Percentiles rank a stretch among this genome's conserved stretches.
Conservation (phyloP, 2,113 vertebrate genomes). For the Hylia prasina region DNA sequence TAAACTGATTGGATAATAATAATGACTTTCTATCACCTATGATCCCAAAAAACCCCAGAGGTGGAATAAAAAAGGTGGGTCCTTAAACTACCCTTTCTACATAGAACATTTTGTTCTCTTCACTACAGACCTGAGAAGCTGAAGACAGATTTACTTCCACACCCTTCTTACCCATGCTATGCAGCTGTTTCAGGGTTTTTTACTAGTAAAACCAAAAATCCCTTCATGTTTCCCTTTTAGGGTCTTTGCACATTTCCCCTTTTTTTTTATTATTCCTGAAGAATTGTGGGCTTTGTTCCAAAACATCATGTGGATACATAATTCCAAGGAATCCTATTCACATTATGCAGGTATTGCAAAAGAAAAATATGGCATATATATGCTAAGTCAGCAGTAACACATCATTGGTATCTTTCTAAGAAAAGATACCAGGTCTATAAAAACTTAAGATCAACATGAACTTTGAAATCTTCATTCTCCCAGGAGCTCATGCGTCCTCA, state of each 20-base stretch:
- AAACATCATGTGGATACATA: slow-evolving; percentile 10
- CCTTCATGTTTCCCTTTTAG: not conserved
- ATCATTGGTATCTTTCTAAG: slow-evolving; percentile 31
- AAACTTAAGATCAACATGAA: slow-evolving; percentile 55
- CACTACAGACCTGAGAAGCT: not conserved
- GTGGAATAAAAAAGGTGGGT: not conserved
- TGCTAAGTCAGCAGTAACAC: slow-evolving; percentile 1
- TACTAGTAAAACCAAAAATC: not conserved
- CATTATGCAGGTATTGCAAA: slow-evolving; percentile 11
- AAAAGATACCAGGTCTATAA: slow-evolving; percentile 54
- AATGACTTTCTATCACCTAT: not conserved
- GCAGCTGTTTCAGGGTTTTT: not conserved
- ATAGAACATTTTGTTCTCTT: not conserved
- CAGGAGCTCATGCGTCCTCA: not conserved
- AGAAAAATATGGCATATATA: not conserved
- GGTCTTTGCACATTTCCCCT: not conserved
- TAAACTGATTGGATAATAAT: not conserved
- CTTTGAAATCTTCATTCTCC: slow-evolving; percentile 45
- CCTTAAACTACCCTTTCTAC: not conserved
- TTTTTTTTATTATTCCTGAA: not conserved
- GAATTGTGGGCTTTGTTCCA: not conserved
- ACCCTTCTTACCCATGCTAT: not conserved
- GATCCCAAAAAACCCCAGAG: not conserved
- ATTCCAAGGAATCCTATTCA: not conserved
- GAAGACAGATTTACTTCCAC: not conserved